These are phyloP conservation scores for Latrodectus hesperus DNA, from an alignment of 2,888 invertebrate species.

Conservation along the genomic window DNA sequence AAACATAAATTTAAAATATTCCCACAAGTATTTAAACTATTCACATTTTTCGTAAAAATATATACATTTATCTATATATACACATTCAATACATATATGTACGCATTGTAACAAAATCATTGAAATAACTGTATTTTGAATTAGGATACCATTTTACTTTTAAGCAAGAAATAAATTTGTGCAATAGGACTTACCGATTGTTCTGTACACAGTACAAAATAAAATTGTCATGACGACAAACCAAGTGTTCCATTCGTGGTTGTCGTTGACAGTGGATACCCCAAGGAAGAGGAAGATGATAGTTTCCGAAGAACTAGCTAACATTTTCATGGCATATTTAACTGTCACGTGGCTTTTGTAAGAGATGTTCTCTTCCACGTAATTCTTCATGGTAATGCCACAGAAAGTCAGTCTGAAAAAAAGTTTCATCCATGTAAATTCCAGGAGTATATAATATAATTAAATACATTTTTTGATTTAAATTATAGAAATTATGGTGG, in stretches of 20 bases:
- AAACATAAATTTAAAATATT: no score
- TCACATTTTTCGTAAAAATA: neutral
- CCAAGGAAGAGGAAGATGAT: conserved; percentile 99
- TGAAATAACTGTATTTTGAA: no score
- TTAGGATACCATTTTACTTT: no score
- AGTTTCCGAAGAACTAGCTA: conserved; percentile 97
- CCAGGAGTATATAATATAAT: no score
- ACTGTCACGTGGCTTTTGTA: conserved; percentile 98
- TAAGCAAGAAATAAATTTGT: neutral
- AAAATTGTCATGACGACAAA: conserved; percentile 94
- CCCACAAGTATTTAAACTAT: no score
- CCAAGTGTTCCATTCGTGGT: conserved; percentile 96
- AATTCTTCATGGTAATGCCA: conserved; percentile 99
- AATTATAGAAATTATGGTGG: no score
- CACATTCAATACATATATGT: neutral
- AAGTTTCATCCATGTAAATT: no score
- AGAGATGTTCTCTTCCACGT: conserved; percentile 97
- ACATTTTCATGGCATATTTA: conserved; percentile 99
- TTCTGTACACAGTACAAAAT: conserved; percentile 93
- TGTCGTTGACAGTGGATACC: conserved; percentile 93
- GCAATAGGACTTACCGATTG: conserved; percentile 83
- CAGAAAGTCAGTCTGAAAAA: conserved; percentile 95
- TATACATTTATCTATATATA: neutral
- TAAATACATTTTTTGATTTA: no score
- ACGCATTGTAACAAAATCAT: neutral